Conservation (phyloP, 2,797 vertebrate genomes). For the Rousettus madagascariensis region DNA sequence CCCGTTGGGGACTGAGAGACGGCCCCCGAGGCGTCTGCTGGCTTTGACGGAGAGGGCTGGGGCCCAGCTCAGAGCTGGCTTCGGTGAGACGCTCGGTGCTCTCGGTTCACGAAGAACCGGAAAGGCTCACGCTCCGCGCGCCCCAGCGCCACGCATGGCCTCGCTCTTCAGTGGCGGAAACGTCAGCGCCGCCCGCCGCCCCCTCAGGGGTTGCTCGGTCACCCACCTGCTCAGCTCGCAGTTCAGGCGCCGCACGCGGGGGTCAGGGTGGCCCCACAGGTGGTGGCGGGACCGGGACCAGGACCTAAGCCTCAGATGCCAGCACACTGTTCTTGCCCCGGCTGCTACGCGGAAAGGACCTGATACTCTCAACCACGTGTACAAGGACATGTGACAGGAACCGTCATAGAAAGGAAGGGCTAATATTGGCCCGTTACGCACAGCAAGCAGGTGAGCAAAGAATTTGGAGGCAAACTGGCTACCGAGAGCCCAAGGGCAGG, state of each 20-base stretch:
- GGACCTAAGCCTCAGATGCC: not conserved
- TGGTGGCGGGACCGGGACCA: not conserved
- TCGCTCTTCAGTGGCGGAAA: not conserved
- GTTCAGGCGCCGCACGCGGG: not conserved
- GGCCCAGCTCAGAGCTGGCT: not conserved
- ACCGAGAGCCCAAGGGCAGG: not conserved
- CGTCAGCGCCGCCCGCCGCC: fast-evolving
- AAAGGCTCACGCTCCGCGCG: not conserved
- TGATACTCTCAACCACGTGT: fast-evolving
- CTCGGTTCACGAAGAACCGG: fast-evolving
- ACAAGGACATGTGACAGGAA: fast-evolving
- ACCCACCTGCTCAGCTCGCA: not conserved
- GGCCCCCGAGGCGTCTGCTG: not conserved
- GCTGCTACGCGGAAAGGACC: not conserved
- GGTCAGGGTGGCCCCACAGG: too few species aligned
- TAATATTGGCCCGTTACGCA: fast-evolving
- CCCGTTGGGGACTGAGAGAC: not conserved
- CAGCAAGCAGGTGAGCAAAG: not conserved
- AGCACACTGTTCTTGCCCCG: not conserved
- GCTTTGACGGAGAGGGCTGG: not conserved
- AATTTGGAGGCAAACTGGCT: not conserved
- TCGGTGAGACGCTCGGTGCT: not conserved
- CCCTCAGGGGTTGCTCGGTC: not conserved
- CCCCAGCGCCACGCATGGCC: not conserved
- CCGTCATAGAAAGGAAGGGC: not conserved